Conservation (phyloP, 2,797 vertebrate genomes). For the Hoplostethus atlanticus region DNA sequence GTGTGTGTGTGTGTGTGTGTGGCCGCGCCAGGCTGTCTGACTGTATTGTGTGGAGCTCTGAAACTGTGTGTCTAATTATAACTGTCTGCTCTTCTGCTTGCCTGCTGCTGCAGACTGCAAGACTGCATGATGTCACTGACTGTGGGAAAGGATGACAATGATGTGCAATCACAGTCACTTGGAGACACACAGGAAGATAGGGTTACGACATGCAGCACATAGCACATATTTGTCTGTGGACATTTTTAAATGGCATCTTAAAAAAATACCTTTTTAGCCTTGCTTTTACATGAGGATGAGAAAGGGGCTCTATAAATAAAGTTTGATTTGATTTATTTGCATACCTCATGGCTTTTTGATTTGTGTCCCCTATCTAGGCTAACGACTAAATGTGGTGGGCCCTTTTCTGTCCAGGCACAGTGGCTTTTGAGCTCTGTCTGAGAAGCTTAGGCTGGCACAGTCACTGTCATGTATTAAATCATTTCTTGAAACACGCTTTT, state of each 20-base stretch:
- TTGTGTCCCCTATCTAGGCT: not conserved
- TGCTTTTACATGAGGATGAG: no score
- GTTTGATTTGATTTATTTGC: not conserved
- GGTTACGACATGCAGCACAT: slow-evolving; percentile 6
- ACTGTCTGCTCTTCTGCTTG: slow-evolving; percentile 54
- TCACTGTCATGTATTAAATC: no score
- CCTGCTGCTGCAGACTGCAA: slow-evolving; percentile 44
- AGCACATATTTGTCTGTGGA: not conserved
- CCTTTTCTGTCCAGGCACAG: not conserved
- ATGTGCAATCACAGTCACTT: slow-evolving; percentile 16
- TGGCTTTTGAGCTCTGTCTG: no score
- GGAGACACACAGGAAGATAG: slow-evolving; percentile 10
- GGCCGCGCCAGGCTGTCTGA: slow-evolving; percentile 29
- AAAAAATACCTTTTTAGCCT: no score
- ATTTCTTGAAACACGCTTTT: no score
- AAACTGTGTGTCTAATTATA: slow-evolving; percentile 64
- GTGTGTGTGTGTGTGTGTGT: slow-evolving; percentile 23
- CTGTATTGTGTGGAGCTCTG: slow-evolving; percentile 41
- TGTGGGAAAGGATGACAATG: no score
- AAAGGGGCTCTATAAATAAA: no score
- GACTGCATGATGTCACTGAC: slow-evolving; percentile 13
- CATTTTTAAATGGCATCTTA: no score
- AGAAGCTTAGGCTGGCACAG: no score
- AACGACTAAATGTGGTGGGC: not conserved
- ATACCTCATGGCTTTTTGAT: not conserved